Evolutionary conservation across 1,140 invertebrate species (phyloP), one percentile per base, ranked within the genome.

Genomic region (Drosophila triauraria): DNA sequence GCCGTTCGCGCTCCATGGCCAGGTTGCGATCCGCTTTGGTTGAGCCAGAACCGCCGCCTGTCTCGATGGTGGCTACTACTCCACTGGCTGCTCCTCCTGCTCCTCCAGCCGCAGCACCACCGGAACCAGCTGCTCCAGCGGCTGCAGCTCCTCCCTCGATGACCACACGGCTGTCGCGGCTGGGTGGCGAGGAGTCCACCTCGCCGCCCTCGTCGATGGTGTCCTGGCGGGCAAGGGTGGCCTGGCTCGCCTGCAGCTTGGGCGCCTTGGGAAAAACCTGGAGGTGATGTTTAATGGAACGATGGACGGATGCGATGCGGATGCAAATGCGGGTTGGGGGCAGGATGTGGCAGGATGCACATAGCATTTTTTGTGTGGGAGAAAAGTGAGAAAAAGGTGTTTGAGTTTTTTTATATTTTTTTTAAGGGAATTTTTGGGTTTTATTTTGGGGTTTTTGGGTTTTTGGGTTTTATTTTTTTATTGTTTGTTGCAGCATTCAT

Each of bases 181-280:
- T 82, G 56, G 86, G 80, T 8, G 91, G 78, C 54, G 92, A 92
- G 9, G 94, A 93, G 60, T 94, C 95, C 1, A 93, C 93, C 90
- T 96, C 96, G 27, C 94, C 94, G 42, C 95, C 94, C 92, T 98
- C 97, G 78, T 98, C 97, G 68, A 98, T 98, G 13, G 97, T 97
- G 79, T 97, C 97, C 93, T 96, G 94, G 85, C 96, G 87, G 84
- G 94, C 93, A 78, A 54, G 93, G 64, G 93, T 94, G 93, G 77
- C 94, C 93, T 74, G 94, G 85, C 93, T 96, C 93, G 90, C 96
- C 94, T 77, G 96, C 95, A 61, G 93, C 75, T 96, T 96, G 23
- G 94, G 95, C 50, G 96, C 93, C 84, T 97, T 96, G 48, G 96
- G 95, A 93, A 96, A 96, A 72, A 95, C 94, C 93, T 96, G 77